phyloP scores from a whole-genome alignment of 2,888 invertebrate genomes.

The Coremacera marginata region DNA sequence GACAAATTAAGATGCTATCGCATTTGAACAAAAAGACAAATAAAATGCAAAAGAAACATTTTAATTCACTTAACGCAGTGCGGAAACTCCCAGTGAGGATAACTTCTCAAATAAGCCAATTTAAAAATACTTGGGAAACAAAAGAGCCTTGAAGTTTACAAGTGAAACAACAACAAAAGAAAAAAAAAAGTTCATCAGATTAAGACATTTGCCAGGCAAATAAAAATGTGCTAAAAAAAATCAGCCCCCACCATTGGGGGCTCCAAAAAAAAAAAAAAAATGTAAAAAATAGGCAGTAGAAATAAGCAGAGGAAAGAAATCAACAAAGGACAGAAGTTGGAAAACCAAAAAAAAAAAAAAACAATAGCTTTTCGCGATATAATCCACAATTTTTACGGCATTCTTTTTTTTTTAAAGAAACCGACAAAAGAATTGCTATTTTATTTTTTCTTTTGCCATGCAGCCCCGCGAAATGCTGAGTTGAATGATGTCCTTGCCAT shows the following conservation, averaged over 20 bases:
- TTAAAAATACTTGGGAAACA: slow-evolving; percentile 16
- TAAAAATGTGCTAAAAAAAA: not conserved
- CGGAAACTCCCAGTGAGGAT: not conserved
- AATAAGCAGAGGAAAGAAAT: not conserved
- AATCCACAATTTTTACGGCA: slow-evolving; percentile 36
- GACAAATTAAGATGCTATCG: slow-evolving; percentile 38
- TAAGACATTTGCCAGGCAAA: slow-evolving; percentile 24
- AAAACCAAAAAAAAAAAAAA: not conserved
- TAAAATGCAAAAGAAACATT: slow-evolving; percentile 29
- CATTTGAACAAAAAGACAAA: slow-evolving; percentile 32
- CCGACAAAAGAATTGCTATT: slow-evolving; percentile 2
- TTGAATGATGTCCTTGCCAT: slow-evolving; percentile 21
- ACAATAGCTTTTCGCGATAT: slow-evolving; percentile 33
- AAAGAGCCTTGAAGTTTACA: slow-evolving; percentile 15
- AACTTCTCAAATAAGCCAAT: slow-evolving; percentile 32
- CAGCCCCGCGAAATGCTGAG: not conserved
- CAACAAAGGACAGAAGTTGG: not conserved
- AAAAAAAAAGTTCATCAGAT: slow-evolving; percentile 11
- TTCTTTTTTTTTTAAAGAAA: slow-evolving; percentile 18
- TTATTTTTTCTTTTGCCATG: not conserved
- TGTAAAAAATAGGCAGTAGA: no score
- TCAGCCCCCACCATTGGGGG: not conserved
- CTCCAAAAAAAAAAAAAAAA: not conserved
- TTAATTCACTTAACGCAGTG: slow-evolving; percentile 34
- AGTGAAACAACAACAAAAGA: not conserved